Percentiles rank a stretch among this genome's conserved stretches.
phyloP scores from a whole-genome alignment of 30 jellyfish, hydroid and myxozoan species.

The Aurelia aurita complex sp. Pacific region DNA sequence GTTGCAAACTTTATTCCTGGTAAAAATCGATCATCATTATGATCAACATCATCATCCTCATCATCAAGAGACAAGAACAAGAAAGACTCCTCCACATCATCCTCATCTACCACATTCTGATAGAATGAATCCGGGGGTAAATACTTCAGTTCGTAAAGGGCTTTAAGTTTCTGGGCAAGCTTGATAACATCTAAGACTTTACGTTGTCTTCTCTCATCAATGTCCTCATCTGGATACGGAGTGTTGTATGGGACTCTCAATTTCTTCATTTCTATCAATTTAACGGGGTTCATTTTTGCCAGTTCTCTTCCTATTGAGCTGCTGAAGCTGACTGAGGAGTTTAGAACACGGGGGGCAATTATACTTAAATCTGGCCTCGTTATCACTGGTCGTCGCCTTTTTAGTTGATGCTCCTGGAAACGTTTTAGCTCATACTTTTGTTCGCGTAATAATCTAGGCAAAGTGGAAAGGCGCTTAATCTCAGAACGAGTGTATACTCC shows the following conservation, averaged over 20 bases:
- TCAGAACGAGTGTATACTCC: not conserved
- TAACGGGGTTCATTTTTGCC: slow-evolving; percentile 32
- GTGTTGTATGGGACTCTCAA: slow-evolving; percentile 41
- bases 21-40: not conserved
- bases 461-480: slow-evolving; percentile 22
- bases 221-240: slow-evolving; percentile 6
- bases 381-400: not conserved
- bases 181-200: slow-evolving; percentile 47
- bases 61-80: not conserved
- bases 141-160: slow-evolving; percentile 24
- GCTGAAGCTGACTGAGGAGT: slow-evolving; percentile 4
- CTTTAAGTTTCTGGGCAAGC: slow-evolving; percentile 37
- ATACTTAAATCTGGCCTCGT: not conserved
- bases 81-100: not conserved
- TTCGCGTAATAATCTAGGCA: slow-evolving; percentile 17
- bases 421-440: slow-evolving; percentile 3
- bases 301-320: slow-evolving; percentile 41
- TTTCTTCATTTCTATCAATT: slow-evolving; percentile 4
- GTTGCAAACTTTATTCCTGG: not conserved
- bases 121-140: slow-evolving; percentile 1
- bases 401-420: slow-evolving; percentile 9
- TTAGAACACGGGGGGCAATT: not conserved
- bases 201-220: not conserved
- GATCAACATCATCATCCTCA: not conserved
- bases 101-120: not conserved